A percentile compares a stretch with the other conserved stretches of the same genome.
Conservation (phyloP, 2,888 invertebrate genomes). For the Drosophila pseudotakahashii region DNA sequence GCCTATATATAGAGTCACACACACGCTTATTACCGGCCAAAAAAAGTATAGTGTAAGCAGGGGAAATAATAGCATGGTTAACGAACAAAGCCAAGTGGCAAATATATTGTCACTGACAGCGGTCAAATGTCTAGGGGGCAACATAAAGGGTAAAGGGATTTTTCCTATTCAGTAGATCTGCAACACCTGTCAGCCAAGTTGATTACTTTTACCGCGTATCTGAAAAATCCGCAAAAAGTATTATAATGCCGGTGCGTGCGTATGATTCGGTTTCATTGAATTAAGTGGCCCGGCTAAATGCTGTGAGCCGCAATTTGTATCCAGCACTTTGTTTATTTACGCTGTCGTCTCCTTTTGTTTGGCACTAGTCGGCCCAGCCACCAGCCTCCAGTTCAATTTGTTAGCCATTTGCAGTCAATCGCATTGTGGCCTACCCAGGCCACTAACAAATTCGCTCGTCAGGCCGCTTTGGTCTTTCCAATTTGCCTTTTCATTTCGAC, state of each 20-base stretch:
- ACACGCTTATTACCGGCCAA: constrained; percentile 18
- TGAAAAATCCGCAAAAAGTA: constrained; percentile 31
- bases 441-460: constrained; percentile 55
- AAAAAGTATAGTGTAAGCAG: constrained; percentile 33
- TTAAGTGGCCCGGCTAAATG: constrained; percentile 72
- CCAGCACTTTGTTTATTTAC: constrained; percentile 72
- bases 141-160: constrained; percentile 22
- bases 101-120: constrained; percentile 15
- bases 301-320: constrained; percentile 70
- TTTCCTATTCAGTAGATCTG: constrained; percentile 8
- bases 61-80: constrained; percentile 29
- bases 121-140: not conserved
- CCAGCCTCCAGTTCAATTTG: constrained; percentile 45
- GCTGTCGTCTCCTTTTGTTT: constrained; percentile 74
- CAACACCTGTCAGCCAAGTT: constrained; percentile 42
- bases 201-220: constrained; percentile 61
- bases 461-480: constrained; percentile 31
- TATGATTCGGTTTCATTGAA: constrained; percentile 67
- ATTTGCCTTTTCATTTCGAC: constrained; percentile 26
- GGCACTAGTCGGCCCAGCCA: constrained; percentile 35
- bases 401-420: constrained; percentile 74
- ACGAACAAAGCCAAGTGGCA: constrained; percentile 17
- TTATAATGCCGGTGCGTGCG: constrained; percentile 33
- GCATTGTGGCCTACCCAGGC: constrained; percentile 37
- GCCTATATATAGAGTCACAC: constrained; percentile 39